Evolutionary conservation across 2,888 invertebrate genomes (phyloP).

Genomic region (Chesias legatella): DNA sequence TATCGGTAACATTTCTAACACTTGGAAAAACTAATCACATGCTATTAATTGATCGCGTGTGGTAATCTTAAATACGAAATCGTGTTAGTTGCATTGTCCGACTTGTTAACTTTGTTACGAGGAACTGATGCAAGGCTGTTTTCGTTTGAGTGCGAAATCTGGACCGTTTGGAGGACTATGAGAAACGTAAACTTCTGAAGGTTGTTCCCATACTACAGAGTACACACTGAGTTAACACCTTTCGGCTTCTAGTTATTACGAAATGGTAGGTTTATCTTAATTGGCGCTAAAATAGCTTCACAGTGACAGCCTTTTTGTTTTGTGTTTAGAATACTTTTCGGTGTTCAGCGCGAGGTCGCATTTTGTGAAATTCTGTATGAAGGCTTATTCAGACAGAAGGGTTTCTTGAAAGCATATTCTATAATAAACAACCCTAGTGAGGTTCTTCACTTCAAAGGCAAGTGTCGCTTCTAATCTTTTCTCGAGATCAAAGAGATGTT

Average conservation of each 20-base stretch:
- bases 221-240: slow-evolving; percentile 20
- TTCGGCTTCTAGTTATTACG: slow-evolving; percentile 20
- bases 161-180: slow-evolving; percentile 37
- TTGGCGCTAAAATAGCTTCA: slow-evolving; percentile 16
- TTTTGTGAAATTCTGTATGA: too few relatives aligned
- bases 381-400: too few relatives aligned
- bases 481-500: too few relatives aligned
- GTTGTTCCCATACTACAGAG: slow-evolving; percentile 29
- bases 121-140: slow-evolving; percentile 54
- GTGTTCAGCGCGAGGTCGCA: too few relatives aligned
- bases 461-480: too few relatives aligned
- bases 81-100: slow-evolving; percentile 42
- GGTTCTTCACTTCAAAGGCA: too few relatives aligned
- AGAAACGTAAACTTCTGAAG: slow-evolving; percentile 46
- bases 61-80: slow-evolving; percentile 37
- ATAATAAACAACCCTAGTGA: too few relatives aligned
- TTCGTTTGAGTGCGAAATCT: slow-evolving; percentile 51
- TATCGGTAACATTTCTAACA: too few relatives aligned
- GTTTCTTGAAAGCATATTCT: too few relatives aligned
- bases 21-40: slow-evolving; percentile 1
- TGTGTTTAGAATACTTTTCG: too few relatives aligned
- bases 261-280: slow-evolving; percentile 23
- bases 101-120: slow-evolving; percentile 13
- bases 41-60: slow-evolving; percentile 28
- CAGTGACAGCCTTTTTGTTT: slow-evolving; percentile 5